A percentile compares a stretch with the other conserved stretches of the same genome.
These are phyloP conservation scores for Candoia aspera DNA, from an alignment of 2,113 vertebrate genomes.

Conservation along the genomic window DNA sequence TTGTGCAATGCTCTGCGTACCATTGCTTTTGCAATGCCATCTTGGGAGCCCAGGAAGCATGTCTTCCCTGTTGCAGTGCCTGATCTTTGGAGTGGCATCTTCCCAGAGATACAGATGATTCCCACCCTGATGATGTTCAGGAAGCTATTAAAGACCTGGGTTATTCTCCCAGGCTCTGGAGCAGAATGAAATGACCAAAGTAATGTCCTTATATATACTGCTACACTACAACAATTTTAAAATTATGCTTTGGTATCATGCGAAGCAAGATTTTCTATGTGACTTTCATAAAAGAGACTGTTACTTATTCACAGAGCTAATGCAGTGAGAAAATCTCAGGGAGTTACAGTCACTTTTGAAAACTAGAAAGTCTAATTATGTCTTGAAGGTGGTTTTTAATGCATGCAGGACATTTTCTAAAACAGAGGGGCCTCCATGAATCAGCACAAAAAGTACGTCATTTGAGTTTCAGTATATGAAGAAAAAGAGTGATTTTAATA, in stretches of 20 bases:
- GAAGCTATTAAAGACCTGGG: neutral
- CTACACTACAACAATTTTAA: neutral
- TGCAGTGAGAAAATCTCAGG: neutral
- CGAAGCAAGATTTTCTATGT: neutral
- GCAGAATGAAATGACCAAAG: neutral
- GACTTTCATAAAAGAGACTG: neutral
- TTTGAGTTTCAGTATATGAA: neutral
- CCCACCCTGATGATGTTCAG: neutral
- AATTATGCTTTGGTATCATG: neutral
- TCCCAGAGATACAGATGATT: neutral
- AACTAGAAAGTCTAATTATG: neutral
- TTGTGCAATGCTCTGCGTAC: too few relatives aligned
- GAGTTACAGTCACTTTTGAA: neutral
- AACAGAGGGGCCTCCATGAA: neutral
- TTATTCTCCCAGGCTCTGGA: neutral
- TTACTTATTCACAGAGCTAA: neutral
- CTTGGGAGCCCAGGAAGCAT: neutral
- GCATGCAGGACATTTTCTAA: neutral
- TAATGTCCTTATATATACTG: neutral
- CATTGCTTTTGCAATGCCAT: neutral
- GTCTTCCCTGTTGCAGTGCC: neutral
- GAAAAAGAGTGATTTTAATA: neutral
- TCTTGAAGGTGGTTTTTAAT: slow-evolving; percentile 4
- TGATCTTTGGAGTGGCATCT: neutral
- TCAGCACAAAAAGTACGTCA: neutral